Base-by-base conservation (phyloP, 2,113 vertebrate species). In the Phylloscopus trochiloides region DNA sequence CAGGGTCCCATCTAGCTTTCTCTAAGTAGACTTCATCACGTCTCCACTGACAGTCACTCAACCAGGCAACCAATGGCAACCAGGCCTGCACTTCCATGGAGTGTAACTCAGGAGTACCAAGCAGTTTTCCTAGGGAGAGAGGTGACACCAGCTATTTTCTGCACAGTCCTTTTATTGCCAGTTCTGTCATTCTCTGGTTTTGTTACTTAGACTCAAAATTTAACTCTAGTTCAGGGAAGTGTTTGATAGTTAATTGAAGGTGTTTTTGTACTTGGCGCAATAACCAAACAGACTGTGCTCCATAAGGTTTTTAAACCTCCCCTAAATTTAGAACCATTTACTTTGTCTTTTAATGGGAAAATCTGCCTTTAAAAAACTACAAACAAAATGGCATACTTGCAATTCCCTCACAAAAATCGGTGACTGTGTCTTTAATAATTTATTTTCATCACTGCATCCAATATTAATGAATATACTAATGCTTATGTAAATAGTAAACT, bases 381-480 rank as follows among this genome's bases (percentile, higher is more conserved):
- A 29, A 82, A 91, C 51, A 82, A 67, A 74, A 52, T 68, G 14
- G 21, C 67, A 59, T 12, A 61, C 13, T 71, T 3, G 10, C 17
- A 68, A 77, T 90, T 90, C 21, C 61, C 65, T 71, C 28, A 75
- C 32, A 94, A 95, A 83, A 91, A 92, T 58, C 34, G 21, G 36
- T 50, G 34, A 88, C 40, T 47, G 18, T 38, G 6, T 81, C n/a
- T 72, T 95, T 88, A 85, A 95, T 88, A 74, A 65, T 68, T 93
- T 22, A 91, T 58, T 91, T 93, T 74, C 63, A 70, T 59, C 59
- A 52, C 28, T 71, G 68, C 32, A 78, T 79, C 16, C 24, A 65
- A 67, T 86, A 72, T 48, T 82, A 92, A 67, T 86, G 57, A 91
- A 29, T 70, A 77, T 80, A 86, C 50, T 67, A 97, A 94, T 73